Evolutionary conservation across 2,888 invertebrate genomes (phyloP).

Genomic region (Meganola albula): DNA sequence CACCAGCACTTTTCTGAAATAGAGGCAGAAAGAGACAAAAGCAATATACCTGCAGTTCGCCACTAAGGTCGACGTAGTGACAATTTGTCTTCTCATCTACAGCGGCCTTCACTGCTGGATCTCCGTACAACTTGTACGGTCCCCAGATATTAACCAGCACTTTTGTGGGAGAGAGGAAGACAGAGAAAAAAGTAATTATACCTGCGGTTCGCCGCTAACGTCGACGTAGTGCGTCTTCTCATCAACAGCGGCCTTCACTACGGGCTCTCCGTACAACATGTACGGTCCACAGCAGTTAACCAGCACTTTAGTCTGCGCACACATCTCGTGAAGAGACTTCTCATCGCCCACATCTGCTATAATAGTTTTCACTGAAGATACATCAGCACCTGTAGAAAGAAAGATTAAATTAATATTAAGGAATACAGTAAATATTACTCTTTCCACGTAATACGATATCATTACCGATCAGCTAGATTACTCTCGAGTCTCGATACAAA

Average conservation of each 20-base stretch:
- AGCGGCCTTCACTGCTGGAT: constrained; percentile 92
- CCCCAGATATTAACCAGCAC: constrained; percentile 95
- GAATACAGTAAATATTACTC: too few relatives aligned
- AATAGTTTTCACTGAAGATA: constrained; percentile 81
- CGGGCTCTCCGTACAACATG: constrained; percentile 90
- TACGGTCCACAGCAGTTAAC: constrained; percentile 97
- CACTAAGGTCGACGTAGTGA: constrained; percentile 96
- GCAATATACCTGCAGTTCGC: constrained; percentile 93
- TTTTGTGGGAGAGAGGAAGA: too few relatives aligned
- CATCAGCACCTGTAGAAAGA: constrained; percentile 71
- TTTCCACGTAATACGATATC: too few relatives aligned
- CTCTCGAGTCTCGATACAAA: too few relatives aligned
- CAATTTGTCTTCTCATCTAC: constrained; percentile 85
- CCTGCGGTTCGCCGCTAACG: constrained; percentile 94
- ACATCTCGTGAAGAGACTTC: constrained; percentile 88
- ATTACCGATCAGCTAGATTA: too few relatives aligned
- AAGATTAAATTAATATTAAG: too few relatives aligned
- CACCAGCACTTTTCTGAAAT: constrained; percentile 86
- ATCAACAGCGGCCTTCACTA: constrained; percentile 91
- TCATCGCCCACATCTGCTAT: constrained; percentile 87
- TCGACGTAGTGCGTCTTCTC: constrained; percentile 92
- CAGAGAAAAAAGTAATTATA: too few relatives aligned
- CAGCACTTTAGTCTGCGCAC: constrained; percentile 84
- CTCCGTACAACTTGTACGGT: constrained; percentile 92
- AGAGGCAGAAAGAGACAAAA: too few relatives aligned